Evolutionary conservation across 2,888 invertebrate species (phyloP).

Genomic region (Lepidocyrtoides sp.): DNA sequence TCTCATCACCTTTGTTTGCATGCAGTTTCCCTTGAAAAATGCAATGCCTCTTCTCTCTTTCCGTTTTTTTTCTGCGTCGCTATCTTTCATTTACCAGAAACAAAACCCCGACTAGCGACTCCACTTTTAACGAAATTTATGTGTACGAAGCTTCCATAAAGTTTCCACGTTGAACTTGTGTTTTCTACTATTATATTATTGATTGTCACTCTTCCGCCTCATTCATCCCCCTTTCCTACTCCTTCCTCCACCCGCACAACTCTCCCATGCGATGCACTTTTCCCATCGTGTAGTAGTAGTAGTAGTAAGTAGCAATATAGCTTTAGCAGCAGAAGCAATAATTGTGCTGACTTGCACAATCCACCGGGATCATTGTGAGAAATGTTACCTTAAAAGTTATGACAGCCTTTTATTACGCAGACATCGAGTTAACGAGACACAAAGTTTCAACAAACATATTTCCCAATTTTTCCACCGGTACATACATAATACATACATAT

Average conservation of each 20-base stretch:
- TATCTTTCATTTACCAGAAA: constrained; percentile 63
- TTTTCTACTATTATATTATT: constrained; percentile 44
- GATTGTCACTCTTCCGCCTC: constrained; percentile 71
- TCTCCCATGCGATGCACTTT: not conserved
- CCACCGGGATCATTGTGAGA: constrained; percentile 52
- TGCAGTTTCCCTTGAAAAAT: constrained; percentile 49
- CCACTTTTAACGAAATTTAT: constrained; percentile 32
- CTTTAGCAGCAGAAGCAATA: not conserved
- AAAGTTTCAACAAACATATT: constrained; percentile 53
- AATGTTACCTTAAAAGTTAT: constrained; percentile 71
- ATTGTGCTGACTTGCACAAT: constrained; percentile 74
- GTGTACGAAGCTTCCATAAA: constrained; percentile 21
- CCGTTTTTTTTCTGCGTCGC: not conserved
- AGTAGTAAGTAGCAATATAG: not conserved
- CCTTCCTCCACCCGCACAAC: not conserved
- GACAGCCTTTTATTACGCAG: constrained; percentile 71
- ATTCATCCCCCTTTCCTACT: constrained; percentile 33
- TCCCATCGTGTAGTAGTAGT: not conserved
- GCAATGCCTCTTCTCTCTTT: constrained; percentile 19
- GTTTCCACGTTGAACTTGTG: constrained; percentile 16
- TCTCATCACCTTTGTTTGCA: not conserved
- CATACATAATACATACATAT: not conserved
- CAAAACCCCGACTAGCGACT: not conserved
- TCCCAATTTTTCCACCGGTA: not conserved
- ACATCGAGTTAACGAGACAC: constrained; percentile 61